A percentile compares a stretch with the other conserved stretches of the same genome.
Conservation (phyloP, 2,113 vertebrate species). For the Gallinago undulata region DNA sequence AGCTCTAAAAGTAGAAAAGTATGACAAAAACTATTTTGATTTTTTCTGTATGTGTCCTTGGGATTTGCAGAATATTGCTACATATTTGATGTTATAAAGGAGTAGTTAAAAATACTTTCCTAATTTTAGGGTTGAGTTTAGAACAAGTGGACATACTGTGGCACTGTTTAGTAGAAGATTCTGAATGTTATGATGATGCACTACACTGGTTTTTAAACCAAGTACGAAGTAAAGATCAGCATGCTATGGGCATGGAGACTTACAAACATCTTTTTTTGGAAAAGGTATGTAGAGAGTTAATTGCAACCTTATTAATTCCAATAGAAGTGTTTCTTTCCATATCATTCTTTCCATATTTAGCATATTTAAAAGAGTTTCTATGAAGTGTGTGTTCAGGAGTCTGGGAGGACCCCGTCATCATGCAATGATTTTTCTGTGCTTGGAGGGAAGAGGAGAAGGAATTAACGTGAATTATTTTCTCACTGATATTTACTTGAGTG, state of each 20-base stretch:
- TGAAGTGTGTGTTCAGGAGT: background rate
- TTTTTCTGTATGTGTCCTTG: background rate
- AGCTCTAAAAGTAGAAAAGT: background rate
- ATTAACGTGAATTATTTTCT: background rate
- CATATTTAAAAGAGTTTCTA: background rate
- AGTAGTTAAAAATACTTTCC: background rate
- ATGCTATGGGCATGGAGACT: slow-evolving; percentile 99
- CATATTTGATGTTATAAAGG: background rate
- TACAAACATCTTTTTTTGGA: slow-evolving; percentile 99
- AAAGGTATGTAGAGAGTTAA: slow-evolving; percentile 80
- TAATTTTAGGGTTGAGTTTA: slow-evolving; percentile 88
- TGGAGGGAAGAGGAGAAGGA: background rate
- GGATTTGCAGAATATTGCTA: background rate
- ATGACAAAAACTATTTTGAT: background rate
- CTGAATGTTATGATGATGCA: slow-evolving; percentile 95
- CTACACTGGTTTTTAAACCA: slow-evolving; percentile 99
- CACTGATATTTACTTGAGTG: background rate
- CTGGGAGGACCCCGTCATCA: background rate
- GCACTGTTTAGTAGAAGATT: slow-evolving; percentile 98
- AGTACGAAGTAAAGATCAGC: slow-evolving; percentile 98
- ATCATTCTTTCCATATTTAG: background rate
- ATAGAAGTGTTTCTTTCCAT: background rate
- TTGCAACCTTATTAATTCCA: background rate
- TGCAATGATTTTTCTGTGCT: background rate
- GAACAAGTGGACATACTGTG: slow-evolving; percentile 99